A percentile compares a stretch with the other conserved stretches of the same genome.
Evolutionary conservation across 2,888 invertebrate species (phyloP).

Genomic region (Invenusta paracnida): DNA sequence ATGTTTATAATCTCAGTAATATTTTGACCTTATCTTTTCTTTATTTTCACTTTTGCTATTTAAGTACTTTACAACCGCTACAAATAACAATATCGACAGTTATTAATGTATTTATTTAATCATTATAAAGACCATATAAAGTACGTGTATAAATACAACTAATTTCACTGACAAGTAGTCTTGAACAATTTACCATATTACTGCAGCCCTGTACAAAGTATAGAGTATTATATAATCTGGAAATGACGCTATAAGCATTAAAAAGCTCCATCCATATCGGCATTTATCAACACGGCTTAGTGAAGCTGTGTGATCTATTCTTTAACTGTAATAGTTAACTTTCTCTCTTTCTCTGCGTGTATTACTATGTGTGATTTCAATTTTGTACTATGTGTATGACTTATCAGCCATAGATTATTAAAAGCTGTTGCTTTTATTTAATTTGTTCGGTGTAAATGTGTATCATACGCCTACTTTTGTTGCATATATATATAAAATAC

Average conservation of each 20-base stretch:
- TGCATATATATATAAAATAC: not conserved
- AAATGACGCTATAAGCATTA: not conserved
- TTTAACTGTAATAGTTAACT: not conserved
- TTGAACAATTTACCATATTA: too few relatives aligned
- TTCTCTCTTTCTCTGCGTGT: not conserved
- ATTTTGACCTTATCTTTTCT: too few relatives aligned
- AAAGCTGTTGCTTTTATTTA: not conserved
- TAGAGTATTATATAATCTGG: not conserved
- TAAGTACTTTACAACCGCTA: too few relatives aligned
- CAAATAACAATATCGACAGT: too few relatives aligned
- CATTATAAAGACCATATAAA: not conserved
- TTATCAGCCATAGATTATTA: not conserved
- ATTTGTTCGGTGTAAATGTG: not conserved
- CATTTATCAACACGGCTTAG: not conserved
- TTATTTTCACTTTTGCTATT: too few relatives aligned
- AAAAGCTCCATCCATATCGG: not conserved
- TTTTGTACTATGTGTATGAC: not conserved
- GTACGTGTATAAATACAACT: not conserved
- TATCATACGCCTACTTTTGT: not conserved
- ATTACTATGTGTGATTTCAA: not conserved
- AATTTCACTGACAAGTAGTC: too few relatives aligned
- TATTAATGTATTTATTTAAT: not conserved
- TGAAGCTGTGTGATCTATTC: not conserved
- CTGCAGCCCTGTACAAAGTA: not conserved
- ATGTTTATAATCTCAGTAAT: too few relatives aligned